Evolutionary conservation across 2,113 vertebrate genomes (phyloP), one percentile per base, ranked within the genome.

Genomic region (Megaceryle torquata): DNA sequence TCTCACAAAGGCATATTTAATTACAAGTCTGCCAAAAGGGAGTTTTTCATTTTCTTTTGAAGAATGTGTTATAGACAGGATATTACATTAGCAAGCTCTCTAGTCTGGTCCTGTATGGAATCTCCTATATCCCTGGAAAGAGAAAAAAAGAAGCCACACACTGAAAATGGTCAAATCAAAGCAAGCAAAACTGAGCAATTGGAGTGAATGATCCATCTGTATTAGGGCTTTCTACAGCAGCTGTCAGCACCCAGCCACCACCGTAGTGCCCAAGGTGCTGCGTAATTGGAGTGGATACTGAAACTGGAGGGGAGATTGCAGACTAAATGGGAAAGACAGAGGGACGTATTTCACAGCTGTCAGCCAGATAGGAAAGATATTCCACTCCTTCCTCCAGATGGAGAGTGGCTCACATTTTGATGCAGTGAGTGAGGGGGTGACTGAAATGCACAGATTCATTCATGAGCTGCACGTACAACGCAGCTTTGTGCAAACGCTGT

Each of bases 1-100:
- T 41, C 48, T 56, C 0, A 0, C 65, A 83, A 83, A 83, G 77
- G 60, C 39, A 57, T 75, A 90, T 81, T 93, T 92, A 93, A 93
- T 91, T 88, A 64, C 51, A 68, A 81, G 48, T 71, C 76, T 90
- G 69, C 26, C 79, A 95, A 71, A 68, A 56, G 35, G 56, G 79
- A 81, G 82, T 81, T 96, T 81, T 96, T 77, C 9, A 12, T 89
- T 88, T 88, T 86, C 64, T 83, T 88, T 59, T 81, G 76, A 94
- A 91, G 79, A 87, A 82, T 46, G 39, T 89, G 44, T 50, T 85
- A 74, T 1, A 67, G 71, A 44, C 50, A 91, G 75, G 25, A 50
- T 69, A 70, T 69, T 80, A 50, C 44, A 91, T 61, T 57, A 75
- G 67, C 17, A 67, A 59, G 63, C 76, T 79, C 50, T 76, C 41